phyloP scores from a whole-genome alignment of 2,888 invertebrate species.

The Clunio marinus region DNA sequence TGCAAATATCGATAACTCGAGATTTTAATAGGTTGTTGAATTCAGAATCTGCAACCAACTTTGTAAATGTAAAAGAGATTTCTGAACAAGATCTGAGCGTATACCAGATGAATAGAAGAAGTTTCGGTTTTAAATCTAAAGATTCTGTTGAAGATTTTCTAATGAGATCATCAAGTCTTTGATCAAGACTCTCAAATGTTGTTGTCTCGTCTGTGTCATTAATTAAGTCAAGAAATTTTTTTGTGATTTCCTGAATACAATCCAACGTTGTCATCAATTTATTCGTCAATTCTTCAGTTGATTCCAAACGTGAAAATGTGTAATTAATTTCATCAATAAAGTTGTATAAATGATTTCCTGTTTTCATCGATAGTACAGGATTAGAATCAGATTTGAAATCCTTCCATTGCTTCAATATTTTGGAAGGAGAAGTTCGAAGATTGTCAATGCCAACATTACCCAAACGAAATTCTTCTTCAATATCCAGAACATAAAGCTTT shows the following conservation, averaged over 20 bases:
- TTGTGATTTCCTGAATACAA: too few species aligned
- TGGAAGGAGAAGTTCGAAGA: too few species aligned
- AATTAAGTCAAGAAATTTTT: constrained; percentile 6
- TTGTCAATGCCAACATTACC: too few species aligned
- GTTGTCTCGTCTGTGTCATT: background rate
- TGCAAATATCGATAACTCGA: background rate
- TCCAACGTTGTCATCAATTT: too few species aligned
- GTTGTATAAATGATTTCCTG: too few species aligned
- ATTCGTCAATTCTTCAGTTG: background rate
- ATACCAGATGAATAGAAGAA: constrained; percentile 39
- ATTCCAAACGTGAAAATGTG: background rate
- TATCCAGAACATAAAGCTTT: too few species aligned
- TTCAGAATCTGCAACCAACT: background rate
- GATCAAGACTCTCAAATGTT: constrained; percentile 3
- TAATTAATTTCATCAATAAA: too few species aligned
- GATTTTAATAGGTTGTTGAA: too few species aligned
- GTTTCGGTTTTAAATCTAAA: constrained; percentile 43
- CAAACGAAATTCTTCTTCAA: too few species aligned
- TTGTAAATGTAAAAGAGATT: background rate
- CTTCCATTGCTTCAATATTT: too few species aligned
- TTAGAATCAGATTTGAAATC: too few species aligned
- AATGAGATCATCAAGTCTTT: background rate
- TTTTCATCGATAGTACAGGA: too few species aligned
- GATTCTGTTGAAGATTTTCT: constrained; percentile 41
- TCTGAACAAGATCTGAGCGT: constrained; percentile 6